These are phyloP conservation scores for Knipowitschia caucasica DNA, from an alignment of 2,797 vertebrate species.

Conservation along the genomic window DNA sequence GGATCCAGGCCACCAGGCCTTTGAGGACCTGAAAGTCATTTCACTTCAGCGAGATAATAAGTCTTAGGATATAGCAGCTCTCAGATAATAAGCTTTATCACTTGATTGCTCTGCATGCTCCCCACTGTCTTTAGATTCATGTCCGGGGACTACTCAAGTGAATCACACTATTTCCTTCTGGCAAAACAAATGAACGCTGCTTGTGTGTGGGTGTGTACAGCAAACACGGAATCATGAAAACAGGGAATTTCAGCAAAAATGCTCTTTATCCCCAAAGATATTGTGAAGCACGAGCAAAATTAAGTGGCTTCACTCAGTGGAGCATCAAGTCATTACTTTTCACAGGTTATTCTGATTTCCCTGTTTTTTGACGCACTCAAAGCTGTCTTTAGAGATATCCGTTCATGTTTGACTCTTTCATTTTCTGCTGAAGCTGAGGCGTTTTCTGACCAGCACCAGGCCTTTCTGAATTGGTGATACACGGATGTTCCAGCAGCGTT, in stretches of 20 bases:
- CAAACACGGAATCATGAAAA: constrained; percentile 46
- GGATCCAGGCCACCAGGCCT: constrained; percentile 74
- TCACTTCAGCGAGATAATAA: constrained; percentile 77
- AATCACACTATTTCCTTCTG: constrained; percentile 70
- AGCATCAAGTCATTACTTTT: constrained; percentile 8
- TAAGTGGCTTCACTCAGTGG: constrained; percentile 5
- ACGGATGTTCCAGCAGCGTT: too few species aligned
- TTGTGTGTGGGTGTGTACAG: constrained; percentile 22
- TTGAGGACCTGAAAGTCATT: constrained; percentile 76
- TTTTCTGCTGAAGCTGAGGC: too few species aligned
- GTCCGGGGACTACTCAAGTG: constrained; percentile 70
- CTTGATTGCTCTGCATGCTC: constrained; percentile 75
- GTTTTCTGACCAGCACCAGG: too few species aligned
- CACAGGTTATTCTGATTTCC: too few species aligned
- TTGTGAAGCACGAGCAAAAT: constrained; percentile 21
- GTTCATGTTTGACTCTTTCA: too few species aligned
- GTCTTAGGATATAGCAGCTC: constrained; percentile 75
- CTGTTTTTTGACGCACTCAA: too few species aligned
- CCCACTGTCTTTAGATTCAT: constrained; percentile 74
- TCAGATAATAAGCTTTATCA: constrained; percentile 79
- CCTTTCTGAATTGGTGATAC: too few species aligned
- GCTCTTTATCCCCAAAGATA: constrained; percentile 5
- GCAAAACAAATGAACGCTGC: constrained; percentile 64
- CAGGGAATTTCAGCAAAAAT: constrained; percentile 41
- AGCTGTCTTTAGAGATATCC: too few species aligned